A percentile compares a stretch with the other conserved stretches of the same genome.
Evolutionary conservation across 2,113 vertebrate genomes (phyloP).

Genomic region (Tachysurus fulvidraco): DNA sequence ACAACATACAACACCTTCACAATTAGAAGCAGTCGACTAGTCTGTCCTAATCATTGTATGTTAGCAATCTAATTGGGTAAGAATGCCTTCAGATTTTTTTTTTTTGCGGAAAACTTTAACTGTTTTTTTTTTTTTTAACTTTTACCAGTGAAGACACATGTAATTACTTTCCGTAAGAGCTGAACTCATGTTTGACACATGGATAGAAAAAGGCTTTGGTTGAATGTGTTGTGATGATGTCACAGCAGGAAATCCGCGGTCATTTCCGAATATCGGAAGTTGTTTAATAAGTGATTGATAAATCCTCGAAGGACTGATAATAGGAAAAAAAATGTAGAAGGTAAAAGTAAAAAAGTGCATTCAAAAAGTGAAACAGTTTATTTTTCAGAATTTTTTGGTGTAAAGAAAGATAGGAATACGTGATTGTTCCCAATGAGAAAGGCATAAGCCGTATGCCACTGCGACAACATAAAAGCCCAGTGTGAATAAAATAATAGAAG

Average conservation of each 20-base stretch:
- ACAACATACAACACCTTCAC: not conserved
- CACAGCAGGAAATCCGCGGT: too few relatives aligned
- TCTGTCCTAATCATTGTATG: not conserved
- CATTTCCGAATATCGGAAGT: too few relatives aligned
- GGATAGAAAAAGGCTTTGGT: too few relatives aligned
- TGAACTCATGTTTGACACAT: too few relatives aligned
- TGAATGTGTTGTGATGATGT: too few relatives aligned
- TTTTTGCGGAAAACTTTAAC: too few relatives aligned
- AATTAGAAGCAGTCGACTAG: not conserved
- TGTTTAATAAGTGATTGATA: too few relatives aligned
- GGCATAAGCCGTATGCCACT: not conserved
- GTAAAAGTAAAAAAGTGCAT: not conserved
- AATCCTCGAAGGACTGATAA: not conserved
- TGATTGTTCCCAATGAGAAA: not conserved
- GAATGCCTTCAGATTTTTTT: too few relatives aligned
- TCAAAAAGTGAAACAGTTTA: not conserved
- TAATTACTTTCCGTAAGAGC: too few relatives aligned
- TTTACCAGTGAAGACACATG: too few relatives aligned
- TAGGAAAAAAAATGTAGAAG: not conserved
- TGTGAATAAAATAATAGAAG: not conserved
- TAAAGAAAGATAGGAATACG: not conserved
- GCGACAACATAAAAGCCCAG: conserved; percentile 6
- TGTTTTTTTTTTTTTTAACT: too few relatives aligned
- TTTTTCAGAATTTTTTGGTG: not conserved
- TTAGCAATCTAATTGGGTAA: not conserved